These are phyloP conservation scores for Solenodon paradoxus DNA, from an alignment of 2,113 vertebrate species.

Conservation along the genomic window DNA sequence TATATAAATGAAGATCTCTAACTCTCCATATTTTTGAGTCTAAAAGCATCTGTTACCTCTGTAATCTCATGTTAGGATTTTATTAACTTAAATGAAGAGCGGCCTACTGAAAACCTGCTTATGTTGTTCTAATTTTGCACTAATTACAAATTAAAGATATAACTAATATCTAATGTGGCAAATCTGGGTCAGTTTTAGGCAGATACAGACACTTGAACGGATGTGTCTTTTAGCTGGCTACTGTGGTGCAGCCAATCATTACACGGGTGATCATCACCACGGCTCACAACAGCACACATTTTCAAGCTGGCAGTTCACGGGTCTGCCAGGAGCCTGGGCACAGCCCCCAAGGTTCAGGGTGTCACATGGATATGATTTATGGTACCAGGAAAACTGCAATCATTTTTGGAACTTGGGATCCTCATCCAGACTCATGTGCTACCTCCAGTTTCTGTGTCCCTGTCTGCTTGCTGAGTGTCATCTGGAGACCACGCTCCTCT, in stretches of 20 bases:
- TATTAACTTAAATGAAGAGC: background rate
- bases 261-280: background rate
- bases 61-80: background rate
- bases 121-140: slow-evolving; percentile 32
- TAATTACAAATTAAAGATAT: background rate
- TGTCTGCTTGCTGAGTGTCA: background rate
- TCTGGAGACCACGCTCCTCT: background rate
- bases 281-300: background rate
- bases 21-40: background rate
- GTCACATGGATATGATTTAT: background rate
- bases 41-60: background rate
- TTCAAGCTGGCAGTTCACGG: background rate
- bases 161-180: background rate
- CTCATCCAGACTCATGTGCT: background rate
- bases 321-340: background rate
- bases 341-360: background rate
- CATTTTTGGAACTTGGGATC: background rate
- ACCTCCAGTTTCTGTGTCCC: background rate
- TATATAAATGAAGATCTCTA: background rate
- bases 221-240: background rate
- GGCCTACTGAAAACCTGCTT: background rate
- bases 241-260: background rate
- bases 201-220: slow-evolving; percentile 15
- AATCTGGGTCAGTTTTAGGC: background rate
- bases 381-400: background rate